Base-by-base conservation (phyloP, 2,113 vertebrate species). In the Oplegnathus fasciatus region DNA sequence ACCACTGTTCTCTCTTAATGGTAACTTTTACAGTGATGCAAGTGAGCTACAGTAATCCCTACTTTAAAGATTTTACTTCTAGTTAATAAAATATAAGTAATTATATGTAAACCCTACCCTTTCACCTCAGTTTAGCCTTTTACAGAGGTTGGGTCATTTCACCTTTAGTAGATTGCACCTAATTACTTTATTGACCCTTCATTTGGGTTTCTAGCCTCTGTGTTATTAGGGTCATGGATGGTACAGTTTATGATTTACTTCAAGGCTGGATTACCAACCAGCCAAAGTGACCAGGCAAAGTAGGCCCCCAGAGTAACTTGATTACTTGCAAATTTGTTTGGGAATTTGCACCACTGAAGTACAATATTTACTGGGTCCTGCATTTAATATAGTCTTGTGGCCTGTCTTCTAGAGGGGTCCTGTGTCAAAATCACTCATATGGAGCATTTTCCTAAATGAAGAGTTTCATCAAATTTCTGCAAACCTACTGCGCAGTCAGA, bases 261-360 rank as follows among this genome's bases (percentile, higher is more conserved):
- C 14, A 44, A 32, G 26, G 26, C 20, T n/a, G 15, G 48, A 55
- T 54, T 30, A 3, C 26, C 42, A 46, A 54, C 60, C 50, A 40
- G 40, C 1, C 34, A 24, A 62, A 62, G 60, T 2, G 20, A 22
- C 0, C 2, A 6, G 20, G 7, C 17, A 20, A 20, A 50, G 50
- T 20, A 17, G 9, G 44, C 24, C 52, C 2, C 20, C 17, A 40
- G 9, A 17, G n/a, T 32, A n/a, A 57, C 46, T 7, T 62, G 0
- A 20, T 46, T 22, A 34, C 2, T 78, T 69, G 18, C 14, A 48
- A 37, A 40, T 60, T 68, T 60, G 20, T 61, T 58, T 52, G 9
- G 62, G 26, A 68, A 46, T 44, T 68, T 74, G 17, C 62, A 74
- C 24, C 58, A 32, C 15, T 50, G n/a, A 40, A 50, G 48, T 50